phyloP scores from a whole-genome alignment of 1,140 invertebrate species.

The Drosophila mauritiana region DNA sequence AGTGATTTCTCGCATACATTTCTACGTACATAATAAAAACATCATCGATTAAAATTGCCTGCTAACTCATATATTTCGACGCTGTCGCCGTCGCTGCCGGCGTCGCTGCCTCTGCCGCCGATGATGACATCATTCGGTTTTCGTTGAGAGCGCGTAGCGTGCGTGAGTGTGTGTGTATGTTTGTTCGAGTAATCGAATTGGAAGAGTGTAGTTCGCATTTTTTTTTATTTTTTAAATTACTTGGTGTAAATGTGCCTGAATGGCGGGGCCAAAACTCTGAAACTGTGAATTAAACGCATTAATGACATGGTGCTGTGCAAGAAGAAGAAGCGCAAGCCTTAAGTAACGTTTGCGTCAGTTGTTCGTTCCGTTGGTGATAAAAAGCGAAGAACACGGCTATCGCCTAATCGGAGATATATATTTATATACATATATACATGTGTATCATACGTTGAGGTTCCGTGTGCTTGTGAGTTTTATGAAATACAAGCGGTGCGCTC shows the following conservation, averaged over 20 bases:
- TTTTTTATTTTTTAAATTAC: constrained; percentile 19
- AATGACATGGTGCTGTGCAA: constrained; percentile 8
- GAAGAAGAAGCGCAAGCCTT: constrained; percentile 29
- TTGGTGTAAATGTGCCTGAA: neutral
- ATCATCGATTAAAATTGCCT: constrained; percentile 81
- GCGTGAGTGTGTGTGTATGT: constrained; percentile 39
- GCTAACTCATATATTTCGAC: constrained; percentile 59
- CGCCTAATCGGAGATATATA: constrained; percentile 62
- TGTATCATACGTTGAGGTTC: constrained; percentile 13
- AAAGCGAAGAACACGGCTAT: constrained; percentile 46
- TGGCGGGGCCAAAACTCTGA: neutral
- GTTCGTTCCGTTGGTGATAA: constrained; percentile 24
- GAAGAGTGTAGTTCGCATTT: constrained; percentile 46
- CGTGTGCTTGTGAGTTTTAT: constrained; percentile 38
- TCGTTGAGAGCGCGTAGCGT: constrained; percentile 60
- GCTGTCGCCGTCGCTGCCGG: constrained; percentile 31
- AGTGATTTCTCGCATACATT: constrained; percentile 24
- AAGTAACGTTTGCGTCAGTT: constrained; percentile 66
- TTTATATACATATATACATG: neutral
- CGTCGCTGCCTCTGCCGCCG: constrained; percentile 45
- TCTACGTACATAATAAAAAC: constrained; percentile 58
- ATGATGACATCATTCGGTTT: constrained; percentile 79
- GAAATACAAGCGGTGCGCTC: constrained; percentile 31
- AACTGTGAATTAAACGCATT: neutral
- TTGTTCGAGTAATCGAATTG: constrained; percentile 54